Evolutionary conservation across 1,140 invertebrate genomes (phyloP).

Genomic region (Penaeus chinensis): DNA sequence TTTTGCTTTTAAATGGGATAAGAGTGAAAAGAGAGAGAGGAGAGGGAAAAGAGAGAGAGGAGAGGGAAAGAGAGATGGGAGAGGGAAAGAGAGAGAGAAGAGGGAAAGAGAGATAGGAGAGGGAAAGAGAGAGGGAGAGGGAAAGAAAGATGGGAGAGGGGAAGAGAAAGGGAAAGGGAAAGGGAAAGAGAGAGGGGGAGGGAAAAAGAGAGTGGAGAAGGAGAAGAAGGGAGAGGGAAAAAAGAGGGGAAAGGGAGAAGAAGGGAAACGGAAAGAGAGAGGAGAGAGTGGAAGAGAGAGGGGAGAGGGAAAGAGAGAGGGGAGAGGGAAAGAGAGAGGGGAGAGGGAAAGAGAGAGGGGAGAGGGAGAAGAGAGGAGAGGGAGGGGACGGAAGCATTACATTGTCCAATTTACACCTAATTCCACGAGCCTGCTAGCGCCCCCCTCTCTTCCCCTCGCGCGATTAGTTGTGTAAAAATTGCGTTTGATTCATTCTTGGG

Average conservation of each 20-base stretch:
- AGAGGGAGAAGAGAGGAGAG: background rate
- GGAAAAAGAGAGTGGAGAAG: background rate
- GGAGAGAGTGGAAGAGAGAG: no score
- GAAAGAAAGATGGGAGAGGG: no score
- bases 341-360: background rate
- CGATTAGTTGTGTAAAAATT: background rate
- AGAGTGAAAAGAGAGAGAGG: no score
- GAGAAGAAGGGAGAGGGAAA: background rate
- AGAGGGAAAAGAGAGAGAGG: no score
- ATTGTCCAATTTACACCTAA: conserved; percentile 44
- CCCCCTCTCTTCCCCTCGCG: background rate
- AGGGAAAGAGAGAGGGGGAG: background rate
- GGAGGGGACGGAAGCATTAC: background rate
- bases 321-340: background rate
- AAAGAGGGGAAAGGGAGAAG: no score
- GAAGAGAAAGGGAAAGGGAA: background rate
- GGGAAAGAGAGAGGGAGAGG: no score
- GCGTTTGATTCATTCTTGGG: background rate
- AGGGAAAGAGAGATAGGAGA: no score
- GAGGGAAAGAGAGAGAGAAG: no score
- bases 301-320: no score
- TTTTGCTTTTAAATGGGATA: no score
- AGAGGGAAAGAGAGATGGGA: no score
- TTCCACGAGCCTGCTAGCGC: background rate
- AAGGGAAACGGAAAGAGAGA: no score